Conservation (phyloP, 2,888 invertebrate genomes). For the Drosophila meridionalis region DNA sequence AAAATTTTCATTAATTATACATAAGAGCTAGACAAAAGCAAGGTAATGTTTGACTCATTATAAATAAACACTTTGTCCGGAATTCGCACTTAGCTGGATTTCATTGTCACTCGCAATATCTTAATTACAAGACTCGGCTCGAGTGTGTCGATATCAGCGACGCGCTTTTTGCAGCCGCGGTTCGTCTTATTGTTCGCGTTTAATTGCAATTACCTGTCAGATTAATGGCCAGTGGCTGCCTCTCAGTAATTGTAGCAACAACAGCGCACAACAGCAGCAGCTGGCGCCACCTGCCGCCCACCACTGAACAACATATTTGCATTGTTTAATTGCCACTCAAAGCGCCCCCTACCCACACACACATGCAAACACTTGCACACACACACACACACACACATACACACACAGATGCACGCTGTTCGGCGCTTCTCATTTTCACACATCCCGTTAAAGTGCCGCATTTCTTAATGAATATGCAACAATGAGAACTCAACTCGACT, state of each 20-base stretch:
- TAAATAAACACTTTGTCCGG: constrained; percentile 3
- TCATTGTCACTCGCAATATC: constrained; percentile 48
- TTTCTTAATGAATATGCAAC: constrained; percentile 69
- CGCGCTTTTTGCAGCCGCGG: constrained; percentile 14
- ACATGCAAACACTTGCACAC: constrained; percentile 2
- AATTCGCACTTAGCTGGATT: constrained; percentile 17
- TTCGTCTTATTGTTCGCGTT: constrained; percentile 53
- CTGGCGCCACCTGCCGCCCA: constrained; percentile 29
- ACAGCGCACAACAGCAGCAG: constrained; percentile 23
- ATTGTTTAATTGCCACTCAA: constrained; percentile 78
- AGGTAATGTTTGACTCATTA: not conserved
- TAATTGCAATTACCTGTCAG: constrained; percentile 78
- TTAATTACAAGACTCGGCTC: constrained; percentile 32
- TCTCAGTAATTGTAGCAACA: constrained; percentile 54
- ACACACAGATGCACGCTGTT: not conserved
- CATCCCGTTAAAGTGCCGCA: constrained; percentile 49
- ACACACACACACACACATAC: not conserved
- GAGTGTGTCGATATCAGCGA: constrained; percentile 22
- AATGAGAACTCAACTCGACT: constrained; percentile 53
- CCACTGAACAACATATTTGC: constrained; percentile 36
- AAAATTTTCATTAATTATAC: not conserved
- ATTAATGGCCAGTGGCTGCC: constrained; percentile 66
- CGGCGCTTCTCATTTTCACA: constrained; percentile 35
- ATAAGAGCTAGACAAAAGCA: not conserved
- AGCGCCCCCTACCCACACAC: constrained; percentile 19